Evolutionary conservation across 2,888 invertebrate species (phyloP), one percentile per base, ranked within the genome.

Genomic region (Mythimna impura): DNA sequence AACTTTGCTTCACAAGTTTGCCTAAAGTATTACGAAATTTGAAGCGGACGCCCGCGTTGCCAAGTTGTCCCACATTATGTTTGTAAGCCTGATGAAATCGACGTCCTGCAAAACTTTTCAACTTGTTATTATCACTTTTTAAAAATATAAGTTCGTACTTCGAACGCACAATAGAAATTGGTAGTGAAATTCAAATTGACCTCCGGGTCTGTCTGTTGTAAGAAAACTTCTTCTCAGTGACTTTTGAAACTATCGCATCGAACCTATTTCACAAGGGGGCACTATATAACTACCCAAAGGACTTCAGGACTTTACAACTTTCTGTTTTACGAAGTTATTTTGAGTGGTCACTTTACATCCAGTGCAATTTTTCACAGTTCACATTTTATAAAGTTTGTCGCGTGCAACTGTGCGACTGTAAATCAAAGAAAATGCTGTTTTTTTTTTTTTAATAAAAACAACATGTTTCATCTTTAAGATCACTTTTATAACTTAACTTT

Each of bases 21-120:
- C 91, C 91, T 93, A 94, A 95, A 95, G 93, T 94, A 94, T 95
- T 94, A 94, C 92, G 90, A 93, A 94, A 93, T 94, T 94, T 91
- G 89, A 91, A 92, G 91, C 92, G 91, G 90, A 91, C 91, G 89
- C 87, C 87, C 81, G 82, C 83, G 87, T 84, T 88, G 83, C 87
- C 87, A 89, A 91, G 88, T 92, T 90, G 85, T 88, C 89, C 89
- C 87, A 89, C 91, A 92, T 93, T 91, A 94, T 93, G 91, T 94
- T 94, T 92, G 93, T 88, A 90, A 91, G 90, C 89, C 90, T 92
- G 91, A 92, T 92, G 92, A 93, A 92, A 93, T 92, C 87, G 89
- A 87, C 88, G 88, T 87, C 84, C 88, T 82, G 73, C 66, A 81
- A 88, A 93, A 94, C 88, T 93, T 93, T 88, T 80, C 87, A 89